Evolutionary conservation across 2,113 vertebrate genomes (phyloP), one percentile per base, ranked within the genome.

Genomic region (Sapayoa aenigma): DNA sequence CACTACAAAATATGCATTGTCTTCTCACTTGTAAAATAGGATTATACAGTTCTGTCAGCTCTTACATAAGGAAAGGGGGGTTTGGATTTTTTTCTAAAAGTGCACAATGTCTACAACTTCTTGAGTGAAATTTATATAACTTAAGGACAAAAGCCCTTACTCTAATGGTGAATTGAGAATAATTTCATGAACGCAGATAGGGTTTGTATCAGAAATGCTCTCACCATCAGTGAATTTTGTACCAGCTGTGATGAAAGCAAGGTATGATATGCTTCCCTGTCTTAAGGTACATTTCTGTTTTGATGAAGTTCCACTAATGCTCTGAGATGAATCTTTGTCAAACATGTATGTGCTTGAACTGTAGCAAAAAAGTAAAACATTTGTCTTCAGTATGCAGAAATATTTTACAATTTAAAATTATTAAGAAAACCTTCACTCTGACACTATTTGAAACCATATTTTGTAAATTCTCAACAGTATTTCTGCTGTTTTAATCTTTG

Each of bases 401-500:
- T 78, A 84, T 67, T 87, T 84, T 55, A 22, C 12, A 2, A 55
- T 67, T 83, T 63, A 72, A 67, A 87, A 60, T 23, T 47, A 41
- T 50, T 67, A 74, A 62, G 37, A 50, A 87, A 77, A 5, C 5
- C 49, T 81, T 83, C 5, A 2, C 20, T 39, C 14, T 80, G 25
- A 22, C 58, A 73, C 14, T 66, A 17, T 49, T 85, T 58, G 12
- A 73, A 93, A 80, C 12, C 18, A 19, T 71, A 50, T 28, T 50
- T 33, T 41, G 59, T 78, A 35, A 75, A 37, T 63, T 81, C 33
- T 89, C 47, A 84, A 30, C n/a, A 78, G 28, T 67, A 62, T 6
- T 78, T 91, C 65, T 74, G 35, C 42, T 63, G 16, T 60, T 81
- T 84, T 84, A 84, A 74, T 74, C 46, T 77, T 89, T 62, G 17